Evolutionary conservation across 2,888 invertebrate species (phyloP).

Genomic region (Parnassius glacialis): DNA sequence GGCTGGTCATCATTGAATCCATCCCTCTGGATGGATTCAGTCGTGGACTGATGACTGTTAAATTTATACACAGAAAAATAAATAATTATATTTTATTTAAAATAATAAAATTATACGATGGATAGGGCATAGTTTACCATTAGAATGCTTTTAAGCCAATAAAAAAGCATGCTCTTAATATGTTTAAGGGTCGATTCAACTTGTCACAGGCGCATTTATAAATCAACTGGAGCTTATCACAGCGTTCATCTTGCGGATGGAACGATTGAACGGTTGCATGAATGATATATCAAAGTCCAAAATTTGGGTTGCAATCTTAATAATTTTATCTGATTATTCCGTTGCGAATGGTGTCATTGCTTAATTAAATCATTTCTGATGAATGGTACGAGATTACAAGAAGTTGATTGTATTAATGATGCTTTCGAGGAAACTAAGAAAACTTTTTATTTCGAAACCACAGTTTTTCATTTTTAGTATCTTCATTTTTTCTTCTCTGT

Average conservation of each 20-base stretch:
- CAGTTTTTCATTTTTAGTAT: too few relatives aligned
- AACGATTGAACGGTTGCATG: conserved; percentile 38
- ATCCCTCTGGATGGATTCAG: too few relatives aligned
- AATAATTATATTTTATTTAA: too few relatives aligned
- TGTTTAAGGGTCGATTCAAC: conserved; percentile 54
- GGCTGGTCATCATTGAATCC: too few relatives aligned
- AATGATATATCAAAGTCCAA: conserved; percentile 72
- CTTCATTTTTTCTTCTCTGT: too few relatives aligned
- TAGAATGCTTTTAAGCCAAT: too few relatives aligned
- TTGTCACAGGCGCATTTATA: conserved; percentile 55
- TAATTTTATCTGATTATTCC: conserved; percentile 62
- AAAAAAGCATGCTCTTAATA: conserved; percentile 45
- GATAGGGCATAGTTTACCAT: too few relatives aligned
- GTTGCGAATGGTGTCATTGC: conserved; percentile 34
- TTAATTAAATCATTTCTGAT: conserved; percentile 59
- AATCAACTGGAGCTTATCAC: conserved; percentile 58
- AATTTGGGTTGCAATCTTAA: conserved; percentile 67
- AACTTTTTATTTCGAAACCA: neutral
- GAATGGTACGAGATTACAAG: conserved; percentile 27
- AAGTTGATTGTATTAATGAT: conserved; percentile 24
- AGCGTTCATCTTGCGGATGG: conserved; percentile 31
- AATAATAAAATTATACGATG: too few relatives aligned
- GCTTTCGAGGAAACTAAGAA: neutral
- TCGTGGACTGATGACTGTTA: too few relatives aligned
- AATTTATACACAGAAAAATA: too few relatives aligned